Conservation (phyloP, 2,888 invertebrate genomes). For the Amiota communis region DNA sequence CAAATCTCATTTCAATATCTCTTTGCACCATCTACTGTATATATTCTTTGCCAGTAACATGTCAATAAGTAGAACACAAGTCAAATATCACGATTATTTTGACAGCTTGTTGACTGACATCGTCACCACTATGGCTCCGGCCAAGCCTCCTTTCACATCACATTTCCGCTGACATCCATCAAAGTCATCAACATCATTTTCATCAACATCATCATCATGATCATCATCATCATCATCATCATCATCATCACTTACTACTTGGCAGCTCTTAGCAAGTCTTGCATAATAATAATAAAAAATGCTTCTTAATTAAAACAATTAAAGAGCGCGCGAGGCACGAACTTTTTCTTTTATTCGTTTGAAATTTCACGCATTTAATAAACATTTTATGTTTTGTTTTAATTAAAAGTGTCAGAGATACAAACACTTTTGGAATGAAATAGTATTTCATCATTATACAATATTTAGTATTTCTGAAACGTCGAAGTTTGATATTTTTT, state of each 20-base stretch:
- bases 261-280: not conserved
- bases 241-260: too few relatives aligned
- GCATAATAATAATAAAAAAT: constrained; percentile 4
- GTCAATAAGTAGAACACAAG: too few relatives aligned
- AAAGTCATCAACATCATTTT: not conserved
- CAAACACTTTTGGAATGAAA: not conserved
- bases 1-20: too few relatives aligned
- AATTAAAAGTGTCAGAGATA: too few relatives aligned
- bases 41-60: too few relatives aligned
- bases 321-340: not conserved
- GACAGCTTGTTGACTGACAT: not conserved
- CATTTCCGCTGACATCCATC: not conserved
- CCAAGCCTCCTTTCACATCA: not conserved
- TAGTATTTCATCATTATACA: not conserved
- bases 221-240: too few relatives aligned
- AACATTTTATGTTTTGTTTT: not conserved
- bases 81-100: not conserved
- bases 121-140: too few relatives aligned
- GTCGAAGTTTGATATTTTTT: too few relatives aligned
- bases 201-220: not conserved
- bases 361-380: constrained; percentile 6
- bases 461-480: not conserved
- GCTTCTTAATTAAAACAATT: constrained; percentile 18
- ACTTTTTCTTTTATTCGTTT: not conserved
- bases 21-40: too few relatives aligned